These are phyloP conservation scores for Azemiops feae DNA, from an alignment of 2,113 vertebrate genomes.

Conservation along the genomic window DNA sequence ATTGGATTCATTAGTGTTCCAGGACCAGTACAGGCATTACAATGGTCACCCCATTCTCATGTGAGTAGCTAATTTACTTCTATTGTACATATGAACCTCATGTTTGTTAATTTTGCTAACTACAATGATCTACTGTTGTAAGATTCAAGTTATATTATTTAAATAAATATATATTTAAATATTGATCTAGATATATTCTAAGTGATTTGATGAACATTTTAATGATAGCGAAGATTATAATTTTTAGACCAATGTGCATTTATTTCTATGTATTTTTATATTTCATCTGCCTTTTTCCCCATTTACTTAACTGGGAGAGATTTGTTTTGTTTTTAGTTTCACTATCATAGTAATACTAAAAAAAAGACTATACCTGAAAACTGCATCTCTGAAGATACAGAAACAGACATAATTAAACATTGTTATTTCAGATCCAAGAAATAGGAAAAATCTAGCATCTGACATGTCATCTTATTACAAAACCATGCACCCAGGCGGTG, in stretches of 20 bases:
- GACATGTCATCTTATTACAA: too few relatives aligned
- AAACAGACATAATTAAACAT: not conserved
- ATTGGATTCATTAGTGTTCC: slow-evolving; percentile 87
- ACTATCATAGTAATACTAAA: not conserved
- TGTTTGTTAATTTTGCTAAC: slow-evolving; percentile 1
- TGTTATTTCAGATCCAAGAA: not conserved
- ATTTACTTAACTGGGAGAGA: not conserved
- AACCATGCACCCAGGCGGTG: too few relatives aligned
- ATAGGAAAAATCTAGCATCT: not conserved
- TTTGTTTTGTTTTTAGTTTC: not conserved
- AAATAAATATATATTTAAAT: not conserved
- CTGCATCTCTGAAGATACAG: not conserved
- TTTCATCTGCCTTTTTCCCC: not conserved
- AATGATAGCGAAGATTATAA: not conserved
- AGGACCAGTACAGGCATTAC: slow-evolving; percentile 81
- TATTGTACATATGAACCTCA: not conserved
- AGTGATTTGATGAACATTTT: not conserved
- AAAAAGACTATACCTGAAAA: not conserved
- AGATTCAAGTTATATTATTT: not conserved
- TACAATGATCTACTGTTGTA: not conserved
- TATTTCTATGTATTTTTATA: not conserved
- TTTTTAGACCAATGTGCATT: not conserved
- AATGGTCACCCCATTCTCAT: slow-evolving; percentile 83
- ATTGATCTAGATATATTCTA: not conserved
- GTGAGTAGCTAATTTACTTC: slow-evolving; percentile 66